phyloP scores from a whole-genome alignment of 92 coral and sea anemone species.

The Paragorgia papillata region DNA sequence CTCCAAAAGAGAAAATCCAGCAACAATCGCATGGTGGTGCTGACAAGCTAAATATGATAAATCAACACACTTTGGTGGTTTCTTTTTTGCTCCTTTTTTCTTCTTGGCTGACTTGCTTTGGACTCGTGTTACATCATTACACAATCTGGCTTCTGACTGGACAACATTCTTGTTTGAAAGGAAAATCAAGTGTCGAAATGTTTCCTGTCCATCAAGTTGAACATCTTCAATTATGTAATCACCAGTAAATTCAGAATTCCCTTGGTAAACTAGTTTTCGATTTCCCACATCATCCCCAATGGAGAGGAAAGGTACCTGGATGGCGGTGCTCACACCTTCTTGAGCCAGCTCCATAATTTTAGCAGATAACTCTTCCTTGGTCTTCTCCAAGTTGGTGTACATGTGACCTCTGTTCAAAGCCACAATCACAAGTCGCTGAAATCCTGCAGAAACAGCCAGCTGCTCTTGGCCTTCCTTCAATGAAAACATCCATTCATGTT shows the following conservation, averaged over 20 bases:
- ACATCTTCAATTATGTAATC: conserved; percentile 88
- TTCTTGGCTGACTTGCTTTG: conserved; percentile 57
- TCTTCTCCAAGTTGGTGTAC: conserved; percentile 67
- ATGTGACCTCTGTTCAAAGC: conserved; percentile 75
- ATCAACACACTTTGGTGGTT: conserved; percentile 54
- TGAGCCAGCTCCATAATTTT: conserved; percentile 94
- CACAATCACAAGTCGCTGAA: conserved; percentile 80
- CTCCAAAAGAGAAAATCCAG: conserved; percentile 75
- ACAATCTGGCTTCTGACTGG: conserved; percentile 87
- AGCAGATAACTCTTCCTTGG: conserved; percentile 83
- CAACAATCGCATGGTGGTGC: conserved; percentile 74
- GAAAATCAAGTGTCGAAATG: conserved; percentile 76
- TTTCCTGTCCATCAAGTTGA: conserved; percentile 66
- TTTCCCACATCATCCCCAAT: conserved; percentile 86
- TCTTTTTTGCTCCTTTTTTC: conserved; percentile 44
- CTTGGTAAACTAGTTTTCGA: conserved; percentile 74
- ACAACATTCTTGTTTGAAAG: conserved; percentile 70
- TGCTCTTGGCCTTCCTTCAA: conserved; percentile 73
- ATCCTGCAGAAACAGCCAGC: conserved; percentile 71
- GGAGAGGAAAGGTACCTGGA: conserved; percentile 86
- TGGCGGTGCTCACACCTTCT: conserved; percentile 57
- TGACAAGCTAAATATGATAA: conserved; percentile 66
- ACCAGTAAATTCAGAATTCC: conserved; percentile 66
- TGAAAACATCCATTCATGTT: conserved; percentile 83
- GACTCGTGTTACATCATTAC: not conserved